phyloP scores from a whole-genome alignment of 2,888 invertebrate genomes.

The Lydus trimaculatus region DNA sequence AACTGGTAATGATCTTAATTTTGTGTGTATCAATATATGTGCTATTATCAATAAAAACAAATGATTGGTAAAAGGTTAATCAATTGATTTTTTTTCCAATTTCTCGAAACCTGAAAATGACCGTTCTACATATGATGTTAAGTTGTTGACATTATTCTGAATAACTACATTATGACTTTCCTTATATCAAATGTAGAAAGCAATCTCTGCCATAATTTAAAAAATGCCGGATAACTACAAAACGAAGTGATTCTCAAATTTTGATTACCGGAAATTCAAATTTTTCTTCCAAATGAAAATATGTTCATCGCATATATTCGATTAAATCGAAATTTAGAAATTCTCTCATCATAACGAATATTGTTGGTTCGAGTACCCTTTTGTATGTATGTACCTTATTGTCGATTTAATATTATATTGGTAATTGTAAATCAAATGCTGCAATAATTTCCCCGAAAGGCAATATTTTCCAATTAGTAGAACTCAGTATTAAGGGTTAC shows the following conservation, averaged over 20 bases:
- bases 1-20: slow-evolving; percentile 23
- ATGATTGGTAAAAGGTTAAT: too few relatives aligned
- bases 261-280: background rate
- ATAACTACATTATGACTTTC: background rate
- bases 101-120: background rate
- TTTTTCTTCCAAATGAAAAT: background rate
- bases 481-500: too few relatives aligned
- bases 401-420: too few relatives aligned
- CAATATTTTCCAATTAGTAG: too few relatives aligned
- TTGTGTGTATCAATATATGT: slow-evolving; percentile 11
- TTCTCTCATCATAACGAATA: too few relatives aligned
- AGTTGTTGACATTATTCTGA: background rate
- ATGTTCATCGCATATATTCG: too few relatives aligned
- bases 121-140: background rate
- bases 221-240: background rate
- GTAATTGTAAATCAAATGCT: too few relatives aligned
- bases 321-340: too few relatives aligned
- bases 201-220: background rate
- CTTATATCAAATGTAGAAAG: background rate
- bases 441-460: too few relatives aligned
- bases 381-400: too few relatives aligned
- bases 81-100: too few relatives aligned
- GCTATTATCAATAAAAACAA: background rate
- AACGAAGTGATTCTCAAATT: background rate
- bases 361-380: too few relatives aligned